Evolutionary conservation across 1,140 invertebrate genomes (phyloP).

Genomic region (Saccostrea cuccullata): DNA sequence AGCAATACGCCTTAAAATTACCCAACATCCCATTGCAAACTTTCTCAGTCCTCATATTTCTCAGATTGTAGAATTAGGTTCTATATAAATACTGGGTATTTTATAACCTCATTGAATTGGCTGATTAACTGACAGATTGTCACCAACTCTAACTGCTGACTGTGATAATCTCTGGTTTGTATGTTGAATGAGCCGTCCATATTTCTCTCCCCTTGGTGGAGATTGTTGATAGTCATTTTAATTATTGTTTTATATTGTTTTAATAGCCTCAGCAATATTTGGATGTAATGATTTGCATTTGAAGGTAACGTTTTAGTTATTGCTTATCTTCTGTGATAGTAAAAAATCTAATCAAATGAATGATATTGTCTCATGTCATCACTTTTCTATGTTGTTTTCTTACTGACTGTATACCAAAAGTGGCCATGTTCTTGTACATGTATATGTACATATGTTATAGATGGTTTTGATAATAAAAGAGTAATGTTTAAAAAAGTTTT

Average conservation of each 20-base stretch:
- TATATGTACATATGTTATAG: no score
- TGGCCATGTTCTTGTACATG: no score
- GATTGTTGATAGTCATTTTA: not conserved
- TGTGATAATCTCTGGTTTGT: not conserved
- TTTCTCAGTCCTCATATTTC: not conserved
- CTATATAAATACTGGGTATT: not conserved
- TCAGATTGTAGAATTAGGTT: not conserved
- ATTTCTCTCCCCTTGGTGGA: not conserved
- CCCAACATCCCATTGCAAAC: not conserved
- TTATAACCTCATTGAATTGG: not conserved
- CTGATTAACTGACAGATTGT: not conserved
- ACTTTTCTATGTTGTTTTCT: no score
- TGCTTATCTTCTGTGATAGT: slow-evolving; percentile 19
- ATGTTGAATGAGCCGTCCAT: not conserved
- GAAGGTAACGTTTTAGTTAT: not conserved
- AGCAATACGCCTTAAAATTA: not conserved
- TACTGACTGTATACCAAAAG: no score
- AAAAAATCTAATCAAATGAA: slow-evolving; percentile 11
- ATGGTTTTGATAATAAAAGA: no score
- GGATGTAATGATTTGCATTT: not conserved
- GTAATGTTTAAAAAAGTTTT: no score
- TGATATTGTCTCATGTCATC: not conserved
- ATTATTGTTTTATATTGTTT: not conserved
- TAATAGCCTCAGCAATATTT: not conserved
- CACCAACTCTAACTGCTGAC: not conserved